Conservation (phyloP, 2,797 vertebrate species). For the Helicolenus hilgendorfi region DNA sequence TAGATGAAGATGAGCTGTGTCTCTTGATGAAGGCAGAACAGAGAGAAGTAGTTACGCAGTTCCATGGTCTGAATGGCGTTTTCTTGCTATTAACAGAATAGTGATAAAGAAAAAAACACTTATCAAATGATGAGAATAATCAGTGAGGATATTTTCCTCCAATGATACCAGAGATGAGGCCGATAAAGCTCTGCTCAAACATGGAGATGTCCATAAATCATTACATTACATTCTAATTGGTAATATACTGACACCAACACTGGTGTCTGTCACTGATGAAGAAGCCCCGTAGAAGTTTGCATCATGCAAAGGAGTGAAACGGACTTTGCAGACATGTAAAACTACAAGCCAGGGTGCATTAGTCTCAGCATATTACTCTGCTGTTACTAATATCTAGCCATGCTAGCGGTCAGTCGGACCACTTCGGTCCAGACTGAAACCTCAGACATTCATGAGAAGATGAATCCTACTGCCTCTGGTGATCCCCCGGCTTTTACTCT, state of each 20-base stretch:
- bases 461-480: no score
- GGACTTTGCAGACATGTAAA: neutral
- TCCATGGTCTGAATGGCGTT: constrained; percentile 98
- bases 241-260: neutral
- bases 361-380: neutral
- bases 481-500: neutral
- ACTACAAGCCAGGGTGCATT: neutral
- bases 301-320: neutral
- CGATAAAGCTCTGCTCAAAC: neutral
- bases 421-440: neutral
- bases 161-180: neutral
- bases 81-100: constrained; percentile 92
- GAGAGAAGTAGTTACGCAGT: constrained; percentile 96
- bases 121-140: neutral
- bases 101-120: neutral
- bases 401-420: neutral
- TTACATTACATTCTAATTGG: neutral
- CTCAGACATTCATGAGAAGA: neutral
- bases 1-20: constrained; percentile 97
- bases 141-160: neutral
- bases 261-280: neutral
- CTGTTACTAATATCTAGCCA: neutral
- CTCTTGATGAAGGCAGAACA: constrained; percentile 98
- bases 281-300: neutral
- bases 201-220: neutral